Base-by-base conservation (phyloP, 2,888 invertebrate genomes). In the Charanyca ferruginea region DNA sequence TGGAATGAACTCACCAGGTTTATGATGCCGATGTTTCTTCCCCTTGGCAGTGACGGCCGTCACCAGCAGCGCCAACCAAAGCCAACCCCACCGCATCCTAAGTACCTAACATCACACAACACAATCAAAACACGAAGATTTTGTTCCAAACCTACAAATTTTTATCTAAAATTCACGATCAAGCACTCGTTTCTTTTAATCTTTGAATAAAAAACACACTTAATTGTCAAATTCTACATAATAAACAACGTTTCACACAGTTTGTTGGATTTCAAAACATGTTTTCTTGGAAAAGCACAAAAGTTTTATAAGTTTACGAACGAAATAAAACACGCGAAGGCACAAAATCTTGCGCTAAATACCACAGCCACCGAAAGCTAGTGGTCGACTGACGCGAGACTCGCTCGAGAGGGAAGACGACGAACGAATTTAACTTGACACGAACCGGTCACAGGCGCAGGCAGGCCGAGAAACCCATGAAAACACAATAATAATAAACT, bases 21-120 rank as follows among this genome's bases (percentile, higher is more conserved):
- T 95, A 22, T 94, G 90, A 80, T 93, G 91, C 13, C 91, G 89
- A 66, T 93, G 91, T 63, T 91, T 93, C 87, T 93, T 94, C 61
- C 91, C 92, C 74, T 90, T 93, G 66, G 89, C 91, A 64, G 89
- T 86, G 71, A 86, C 92, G 42, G 86, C 87, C 49, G 88, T 84
- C 87, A 89, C 89, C 87, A 93, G 83, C 86, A 93, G 80, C 82
- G 80, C 71, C 80, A 89, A 60, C 77, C 83, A 77, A 76, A 81
- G 73, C 89, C 91, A 85, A 81, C 83, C 81, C 86, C 88, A 91
- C 83, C 84, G 83, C 92, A 90, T 90, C 90, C 91, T 70, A 70
- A 75, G 70, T 70, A 18, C 70, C 69, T 93, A 84, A 86, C 90
- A 91, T 90, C 84, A 88, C 87, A 88, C 81, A 53, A 55, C 54